Evolutionary conservation across 2,113 vertebrate species (phyloP), one percentile per base, ranked within the genome.

Genomic region (Gnathonemus echidnorhynchus): DNA sequence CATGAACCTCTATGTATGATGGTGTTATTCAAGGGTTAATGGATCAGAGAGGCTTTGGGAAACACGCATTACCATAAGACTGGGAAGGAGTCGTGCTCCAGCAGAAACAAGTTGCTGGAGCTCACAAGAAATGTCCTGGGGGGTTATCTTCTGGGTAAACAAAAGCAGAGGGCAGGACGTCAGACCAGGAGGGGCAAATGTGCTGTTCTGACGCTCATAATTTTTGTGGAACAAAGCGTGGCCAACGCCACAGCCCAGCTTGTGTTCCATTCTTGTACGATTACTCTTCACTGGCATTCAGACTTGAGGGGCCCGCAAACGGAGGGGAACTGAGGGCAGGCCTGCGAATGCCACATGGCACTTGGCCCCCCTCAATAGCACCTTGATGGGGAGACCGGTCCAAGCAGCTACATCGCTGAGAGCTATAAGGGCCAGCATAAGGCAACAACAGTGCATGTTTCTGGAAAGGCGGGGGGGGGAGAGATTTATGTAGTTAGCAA

Each of bases 101-200:
- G 94, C 94, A 91, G 94, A 94, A 92, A 93, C 90, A 92, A 95
- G 93, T 90, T 95, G 94, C 92, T 95, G 95, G 92, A 95, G 91
- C 91, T 96, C 95, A 94, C 92, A 89, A 93, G 93, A 92, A 92
- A 94, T 90, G 89, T 95, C 95, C 95, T 95, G 93, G 89, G 92
- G 94, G 92, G 92, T 90, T 93, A 92, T 93, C 87, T 58, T 92
- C 94, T 95, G 93, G 88, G 92, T 92, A 93, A 91, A 94, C 92
- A 95, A 92, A 93, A 39, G 93, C 62, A 53, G 19, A 46, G 31
- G 58, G 15, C 50, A 21, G 62, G 24, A 27, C 31, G 1, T 87
- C 45, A 87, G 50, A 39, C 50, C 50, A 31, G 31, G 50, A 35
- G 49, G n/a, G n/a, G 86, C 45, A 49, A n/a, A 53, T 56, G 45